These are phyloP conservation scores for Cryptoblepharus egeriae DNA, from an alignment of 2,797 vertebrate species.

Conservation along the genomic window DNA sequence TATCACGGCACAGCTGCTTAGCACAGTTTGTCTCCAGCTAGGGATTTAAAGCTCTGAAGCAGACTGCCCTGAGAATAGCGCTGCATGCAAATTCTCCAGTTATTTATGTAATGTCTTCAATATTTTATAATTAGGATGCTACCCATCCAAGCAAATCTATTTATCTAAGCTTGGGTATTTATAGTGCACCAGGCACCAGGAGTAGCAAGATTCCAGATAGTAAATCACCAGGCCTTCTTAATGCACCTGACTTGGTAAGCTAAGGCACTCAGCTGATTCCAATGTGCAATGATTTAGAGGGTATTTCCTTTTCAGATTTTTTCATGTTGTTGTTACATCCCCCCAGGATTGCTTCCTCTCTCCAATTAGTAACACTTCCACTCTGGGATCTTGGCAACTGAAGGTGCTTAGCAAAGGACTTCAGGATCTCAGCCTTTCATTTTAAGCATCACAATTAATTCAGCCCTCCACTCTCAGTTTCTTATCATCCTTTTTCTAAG, in stretches of 20 bases:
- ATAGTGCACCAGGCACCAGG: not conserved
- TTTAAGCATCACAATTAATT: rapidly evolving
- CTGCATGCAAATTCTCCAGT: not conserved
- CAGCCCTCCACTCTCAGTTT: not conserved
- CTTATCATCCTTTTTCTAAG: not conserved
- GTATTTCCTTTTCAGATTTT: not conserved
- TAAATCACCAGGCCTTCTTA: not conserved
- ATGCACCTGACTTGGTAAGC: not conserved
- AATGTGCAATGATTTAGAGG: not conserved
- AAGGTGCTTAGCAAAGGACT: not conserved
- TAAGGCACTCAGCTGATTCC: not conserved
- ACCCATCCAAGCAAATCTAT: constrained; percentile 6
- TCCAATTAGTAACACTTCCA: not conserved
- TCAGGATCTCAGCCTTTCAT: not conserved
- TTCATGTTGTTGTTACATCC: not conserved
- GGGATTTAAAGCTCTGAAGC: not conserved
- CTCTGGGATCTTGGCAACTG: not conserved
- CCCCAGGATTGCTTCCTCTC: not conserved
- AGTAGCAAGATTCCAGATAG: rapidly evolving
- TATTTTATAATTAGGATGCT: constrained; percentile 19
- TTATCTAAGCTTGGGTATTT: not conserved
- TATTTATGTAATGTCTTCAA: not conserved
- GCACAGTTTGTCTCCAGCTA: not conserved
- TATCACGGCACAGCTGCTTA: not conserved
- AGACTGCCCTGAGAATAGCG: not conserved